Percentiles rank a stretch among this genome's conserved stretches.
Conservation (phyloP, 2,888 invertebrate genomes). For the Hyposoter didymator region DNA sequence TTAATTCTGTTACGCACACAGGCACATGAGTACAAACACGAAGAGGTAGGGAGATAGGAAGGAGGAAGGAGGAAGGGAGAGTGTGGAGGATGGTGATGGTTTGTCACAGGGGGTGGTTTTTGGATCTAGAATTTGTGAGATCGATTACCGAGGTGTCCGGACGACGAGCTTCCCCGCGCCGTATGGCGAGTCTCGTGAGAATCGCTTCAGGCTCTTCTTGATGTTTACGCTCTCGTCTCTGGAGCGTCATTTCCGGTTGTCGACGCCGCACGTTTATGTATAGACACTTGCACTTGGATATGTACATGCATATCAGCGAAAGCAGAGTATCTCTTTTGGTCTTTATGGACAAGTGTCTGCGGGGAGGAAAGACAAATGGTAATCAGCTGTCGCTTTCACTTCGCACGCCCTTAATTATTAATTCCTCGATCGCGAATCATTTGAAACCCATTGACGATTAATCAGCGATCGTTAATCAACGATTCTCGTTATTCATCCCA, state of each 20-base stretch:
- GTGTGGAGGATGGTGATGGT: not conserved
- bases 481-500: not conserved
- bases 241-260: constrained; percentile 59
- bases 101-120: not conserved
- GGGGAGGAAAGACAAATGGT: not conserved
- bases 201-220: constrained; percentile 23
- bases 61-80: not conserved
- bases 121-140: constrained; percentile 42
- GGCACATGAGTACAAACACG: constrained; percentile 15
- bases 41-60: not conserved
- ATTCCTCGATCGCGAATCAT: not conserved
- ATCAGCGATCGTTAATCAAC: not conserved
- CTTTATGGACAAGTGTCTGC: not conserved
- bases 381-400: constrained; percentile 16
- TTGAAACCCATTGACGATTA: not conserved
- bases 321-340: not conserved
- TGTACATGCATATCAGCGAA: not conserved
- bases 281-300: constrained; percentile 2
- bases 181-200: constrained; percentile 19
- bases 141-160: constrained; percentile 43
- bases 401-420: not conserved
- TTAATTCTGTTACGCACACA: constrained; percentile 55
- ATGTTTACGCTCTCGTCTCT: constrained; percentile 52
- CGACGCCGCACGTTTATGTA: constrained; percentile 15
- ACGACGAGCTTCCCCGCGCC: not conserved